Evolutionary conservation across 2,797 vertebrate species (phyloP), one percentile per base, ranked within the genome.

Genomic region (Coregonus sp.): DNA sequence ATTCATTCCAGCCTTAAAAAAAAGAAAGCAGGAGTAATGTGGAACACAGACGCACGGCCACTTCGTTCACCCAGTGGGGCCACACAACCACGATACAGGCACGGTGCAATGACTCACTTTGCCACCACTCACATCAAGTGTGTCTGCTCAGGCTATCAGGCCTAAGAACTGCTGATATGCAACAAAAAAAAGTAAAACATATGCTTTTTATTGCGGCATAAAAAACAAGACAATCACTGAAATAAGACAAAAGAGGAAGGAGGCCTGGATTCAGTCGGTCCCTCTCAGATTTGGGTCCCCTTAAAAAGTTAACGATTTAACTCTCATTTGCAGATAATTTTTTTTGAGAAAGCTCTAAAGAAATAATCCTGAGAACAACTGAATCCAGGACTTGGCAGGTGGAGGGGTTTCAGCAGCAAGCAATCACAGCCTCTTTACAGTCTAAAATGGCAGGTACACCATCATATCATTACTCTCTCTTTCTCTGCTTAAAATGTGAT

Each of bases 111-210:
- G 96, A 98, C 96, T 99, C 97, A 99, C 97, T 98, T 97, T 96
- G 96, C 95, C 95, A 98, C 95, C 97, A 98, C 97, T 99, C 97
- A 99, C 98, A 99, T 99, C 96, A 98, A 97, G 98, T 98, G 96
- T 97, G 97, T 98, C 98, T 99, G 98, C 96, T 98, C 97, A 98
- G 97, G 96, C 96, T 99, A 97, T 96, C 96, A 96, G 96, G 97
- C 96, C 97, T 98, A 97, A 98, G 97, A 97, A 96, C 97, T 97
- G 97, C 97, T 97, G 96, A 98, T 97, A 96, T 96, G 97, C 96
- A 95, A 96, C 40, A 97, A 96, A 97, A 97, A 96, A 97, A 98
- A 97, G 96, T 95, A 96, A 92, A 97, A 98, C 87, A 94, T 86
- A 97, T 95, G 97, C 88, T 72, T 89, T 92, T 82, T 91, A 92